Evolutionary conservation across 2,113 vertebrate species (phyloP), one percentile per base, ranked within the genome.

Genomic region (Lanius collurio): DNA sequence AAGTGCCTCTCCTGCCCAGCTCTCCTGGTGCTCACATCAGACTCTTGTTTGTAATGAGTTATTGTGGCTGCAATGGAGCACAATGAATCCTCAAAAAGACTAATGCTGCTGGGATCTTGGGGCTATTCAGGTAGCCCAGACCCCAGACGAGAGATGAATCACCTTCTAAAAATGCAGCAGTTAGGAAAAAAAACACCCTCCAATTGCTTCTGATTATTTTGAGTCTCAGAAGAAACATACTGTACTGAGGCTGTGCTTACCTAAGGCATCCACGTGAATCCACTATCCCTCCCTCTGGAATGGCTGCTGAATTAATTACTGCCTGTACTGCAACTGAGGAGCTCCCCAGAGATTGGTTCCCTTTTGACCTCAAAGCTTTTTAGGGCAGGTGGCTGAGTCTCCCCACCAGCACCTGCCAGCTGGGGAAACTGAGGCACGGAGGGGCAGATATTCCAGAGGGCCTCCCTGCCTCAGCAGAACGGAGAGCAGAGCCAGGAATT

Each of bases 131-230:
- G 87, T 95, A 85, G 39, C 35, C 7, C 7, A 85, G 68, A 93
- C 76, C 92, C 85, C 79, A 88, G 88, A 94, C 35, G 86, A 93
- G 56, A 94, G 64, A 95, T 90, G 85, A 96, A 93, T 97, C 90
- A 92, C 82, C 64, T 83, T 88, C 85, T 92, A 88, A 95, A 95
- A 95, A 96, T 86, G 83, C 83, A 93, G 93, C 59, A 83, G 86
- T 92, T 96, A 86, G 62, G 1, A 0, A 12, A 64, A 64, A 79
- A 57, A 57, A 82, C 68, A 76, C 87, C 26, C 41, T 49, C 44
- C 79, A 89, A 74, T 70, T 75, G 81, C 87, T 71, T 79, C 35
- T 91, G 85, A 95, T 94, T 93, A 86, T 90, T 96, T 95, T 68
- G 55, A 76, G 76, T 81, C 85, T 93, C 85, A 67, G 83, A 91